Percentiles rank a stretch among this genome's conserved stretches.
phyloP scores from a whole-genome alignment of 2,888 invertebrate genomes.

The Nemotelus nigrinus region DNA sequence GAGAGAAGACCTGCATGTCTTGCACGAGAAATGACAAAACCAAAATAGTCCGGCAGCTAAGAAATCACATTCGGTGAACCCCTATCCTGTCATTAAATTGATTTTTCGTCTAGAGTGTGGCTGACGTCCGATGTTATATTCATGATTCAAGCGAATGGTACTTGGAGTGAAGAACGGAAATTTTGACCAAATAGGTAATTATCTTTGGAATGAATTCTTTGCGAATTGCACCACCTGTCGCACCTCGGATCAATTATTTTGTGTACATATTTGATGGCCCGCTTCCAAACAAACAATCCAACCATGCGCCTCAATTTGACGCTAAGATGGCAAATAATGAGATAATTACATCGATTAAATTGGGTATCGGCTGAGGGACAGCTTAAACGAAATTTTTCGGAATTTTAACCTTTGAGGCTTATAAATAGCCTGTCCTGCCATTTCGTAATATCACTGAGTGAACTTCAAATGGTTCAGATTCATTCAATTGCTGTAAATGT shows the following conservation, averaged over 20 bases:
- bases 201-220: conserved; percentile 28
- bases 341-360: conserved; percentile 9
- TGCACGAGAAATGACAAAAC: conserved; percentile 32
- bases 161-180: conserved; percentile 24
- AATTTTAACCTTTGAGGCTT: too few relatives aligned
- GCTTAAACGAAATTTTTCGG: neutral
- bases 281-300: neutral
- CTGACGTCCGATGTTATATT: neutral
- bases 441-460: too few relatives aligned
- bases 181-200: conserved; percentile 35
- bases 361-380: conserved; percentile 6
- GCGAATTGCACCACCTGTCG: conserved; percentile 43
- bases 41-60: conserved; percentile 9
- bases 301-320: conserved; percentile 35
- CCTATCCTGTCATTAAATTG: conserved; percentile 45
- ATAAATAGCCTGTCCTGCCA: too few relatives aligned
- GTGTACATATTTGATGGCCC: conserved; percentile 9
- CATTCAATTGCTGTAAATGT: too few relatives aligned
- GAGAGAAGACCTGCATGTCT: neutral
- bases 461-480: too few relatives aligned
- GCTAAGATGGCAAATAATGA: conserved; percentile 1
- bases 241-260: conserved; percentile 35
- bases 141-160: neutral
- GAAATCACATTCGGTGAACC: conserved; percentile 31
- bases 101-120: conserved; percentile 24